Evolutionary conservation across 1,140 invertebrate species (phyloP).

Genomic region (Pararge aegeria): DNA sequence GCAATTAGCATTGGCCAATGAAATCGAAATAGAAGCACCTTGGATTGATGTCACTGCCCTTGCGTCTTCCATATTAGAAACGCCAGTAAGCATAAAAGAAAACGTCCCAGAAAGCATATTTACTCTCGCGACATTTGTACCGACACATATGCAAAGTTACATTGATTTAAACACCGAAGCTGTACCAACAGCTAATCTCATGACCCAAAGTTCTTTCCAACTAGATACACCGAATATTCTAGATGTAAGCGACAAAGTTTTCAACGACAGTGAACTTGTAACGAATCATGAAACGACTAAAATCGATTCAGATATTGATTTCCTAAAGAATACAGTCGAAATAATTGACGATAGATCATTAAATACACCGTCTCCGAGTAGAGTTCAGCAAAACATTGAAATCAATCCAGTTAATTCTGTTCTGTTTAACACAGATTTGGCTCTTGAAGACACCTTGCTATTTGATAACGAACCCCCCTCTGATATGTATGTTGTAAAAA

Average conservation of each 20-base stretch:
- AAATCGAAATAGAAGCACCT: slow-evolving; percentile 85
- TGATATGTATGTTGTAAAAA: slow-evolving; percentile 78
- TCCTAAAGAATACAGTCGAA: slow-evolving; percentile 38
- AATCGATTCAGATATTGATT: slow-evolving; percentile 47
- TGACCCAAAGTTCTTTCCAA: slow-evolving; percentile 53
- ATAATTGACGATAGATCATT: slow-evolving; percentile 51
- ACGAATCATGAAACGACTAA: slow-evolving; percentile 46
- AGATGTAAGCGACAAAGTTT: slow-evolving; percentile 64
- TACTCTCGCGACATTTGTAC: slow-evolving; percentile 81
- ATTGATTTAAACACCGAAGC: slow-evolving; percentile 76
- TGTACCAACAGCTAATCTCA: slow-evolving; percentile 54
- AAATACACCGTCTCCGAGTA: slow-evolving; percentile 59
- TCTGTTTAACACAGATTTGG: slow-evolving; percentile 73
- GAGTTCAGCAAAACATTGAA: slow-evolving; percentile 71
- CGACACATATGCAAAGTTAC: slow-evolving; percentile 86
- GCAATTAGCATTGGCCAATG: slow-evolving; percentile 85
- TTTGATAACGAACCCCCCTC: slow-evolving; percentile 77
- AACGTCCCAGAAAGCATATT: slow-evolving; percentile 79
- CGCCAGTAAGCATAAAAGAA: slow-evolving; percentile 77
- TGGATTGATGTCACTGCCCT: slow-evolving; percentile 86
- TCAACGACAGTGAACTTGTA: slow-evolving; percentile 68
- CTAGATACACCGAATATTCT: slow-evolving; percentile 67
- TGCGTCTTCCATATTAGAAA: slow-evolving; percentile 78
- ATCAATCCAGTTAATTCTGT: slow-evolving; percentile 77
- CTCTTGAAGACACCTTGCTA: slow-evolving; percentile 72